phyloP scores from a whole-genome alignment of 1,140 invertebrate species.

The Habropoda laboriosa region DNA sequence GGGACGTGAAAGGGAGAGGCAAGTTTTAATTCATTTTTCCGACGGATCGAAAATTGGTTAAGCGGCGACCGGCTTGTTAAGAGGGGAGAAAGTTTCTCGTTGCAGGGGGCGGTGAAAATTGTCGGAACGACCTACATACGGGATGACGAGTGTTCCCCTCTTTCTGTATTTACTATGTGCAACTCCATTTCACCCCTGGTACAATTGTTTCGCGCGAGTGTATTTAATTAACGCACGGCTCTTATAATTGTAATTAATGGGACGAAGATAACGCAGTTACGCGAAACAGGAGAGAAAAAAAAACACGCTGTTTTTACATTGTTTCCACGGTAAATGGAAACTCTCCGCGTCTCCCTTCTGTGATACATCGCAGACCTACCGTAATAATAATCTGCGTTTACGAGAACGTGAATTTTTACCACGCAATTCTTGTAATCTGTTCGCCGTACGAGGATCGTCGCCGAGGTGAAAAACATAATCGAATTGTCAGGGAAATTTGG shows the following conservation, averaged over 20 bases:
- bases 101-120: neutral
- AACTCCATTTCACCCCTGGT: neutral
- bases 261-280: neutral
- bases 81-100: constrained; percentile 3
- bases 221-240: constrained; percentile 29
- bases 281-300: too few species aligned
- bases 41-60: constrained; percentile 36
- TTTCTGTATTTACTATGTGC: neutral
- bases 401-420: neutral
- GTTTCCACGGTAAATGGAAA: constrained; percentile 17
- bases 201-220: neutral
- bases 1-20: neutral
- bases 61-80: neutral
- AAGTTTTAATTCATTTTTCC: constrained; percentile 44
- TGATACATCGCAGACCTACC: neutral
- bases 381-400: neutral
- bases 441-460: too few species aligned
- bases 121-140: constrained; percentile 25
- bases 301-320: too few species aligned
- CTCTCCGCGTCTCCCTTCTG: neutral
- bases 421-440: too few species aligned
- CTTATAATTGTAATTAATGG: constrained; percentile 12
- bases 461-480: too few species aligned
- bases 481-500: too few species aligned
- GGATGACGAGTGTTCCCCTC: neutral